Percentiles rank a stretch among this genome's conserved stretches.
Conservation (phyloP, 2,888 invertebrate genomes). For the Tridacna crocea region DNA sequence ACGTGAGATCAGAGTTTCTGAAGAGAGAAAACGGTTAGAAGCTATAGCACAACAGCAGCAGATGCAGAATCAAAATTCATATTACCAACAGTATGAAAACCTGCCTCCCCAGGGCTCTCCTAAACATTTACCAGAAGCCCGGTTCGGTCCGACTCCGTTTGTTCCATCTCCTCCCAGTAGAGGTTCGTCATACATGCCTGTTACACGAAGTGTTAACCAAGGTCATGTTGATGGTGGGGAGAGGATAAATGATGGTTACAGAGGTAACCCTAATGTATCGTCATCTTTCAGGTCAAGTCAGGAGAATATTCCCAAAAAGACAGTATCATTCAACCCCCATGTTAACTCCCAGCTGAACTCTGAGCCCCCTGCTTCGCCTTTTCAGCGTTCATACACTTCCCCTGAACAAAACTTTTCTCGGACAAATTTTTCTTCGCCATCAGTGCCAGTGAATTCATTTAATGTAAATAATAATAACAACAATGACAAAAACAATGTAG, state of each 20-base stretch:
- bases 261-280: constrained; percentile 38
- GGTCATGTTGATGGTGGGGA: constrained; percentile 45
- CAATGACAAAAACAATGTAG: constrained; percentile 56
- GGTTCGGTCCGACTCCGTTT: constrained; percentile 39
- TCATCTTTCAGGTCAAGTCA: constrained; percentile 57
- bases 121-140: constrained; percentile 49
- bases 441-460: constrained; percentile 61
- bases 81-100: constrained; percentile 73
- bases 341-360: constrained; percentile 82
- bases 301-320: constrained; percentile 81
- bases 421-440: constrained; percentile 68
- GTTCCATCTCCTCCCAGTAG: constrained; percentile 92
- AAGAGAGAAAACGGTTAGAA: constrained; percentile 73
- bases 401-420: constrained; percentile 79
- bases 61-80: constrained; percentile 40
- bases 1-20: constrained; percentile 71
- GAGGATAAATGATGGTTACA: constrained; percentile 50
- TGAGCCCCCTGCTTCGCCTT: constrained; percentile 57
- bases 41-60: constrained; percentile 50
- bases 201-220: constrained; percentile 39
- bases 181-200: constrained; percentile 90
- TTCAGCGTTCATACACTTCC: constrained; percentile 68
- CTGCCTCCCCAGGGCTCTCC: constrained; percentile 70
- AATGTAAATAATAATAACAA: constrained; percentile 42
- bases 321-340: constrained; percentile 84